Evolutionary conservation across 2,113 vertebrate species (phyloP).

Genomic region (Pandion haliaetus): DNA sequence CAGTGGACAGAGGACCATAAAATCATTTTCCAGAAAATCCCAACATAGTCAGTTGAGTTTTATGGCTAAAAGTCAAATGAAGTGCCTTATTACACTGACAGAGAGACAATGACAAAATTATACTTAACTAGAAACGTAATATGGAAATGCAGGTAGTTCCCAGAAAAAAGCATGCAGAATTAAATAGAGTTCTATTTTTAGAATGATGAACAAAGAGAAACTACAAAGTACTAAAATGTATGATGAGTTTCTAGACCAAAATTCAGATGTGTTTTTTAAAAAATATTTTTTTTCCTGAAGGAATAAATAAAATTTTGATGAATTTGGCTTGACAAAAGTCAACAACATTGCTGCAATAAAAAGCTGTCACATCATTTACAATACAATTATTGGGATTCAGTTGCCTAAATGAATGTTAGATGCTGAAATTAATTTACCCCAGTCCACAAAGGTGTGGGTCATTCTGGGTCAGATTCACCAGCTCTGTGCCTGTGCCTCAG

Average conservation of each 20-base stretch:
- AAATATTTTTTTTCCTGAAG: background rate
- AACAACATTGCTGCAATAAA: background rate
- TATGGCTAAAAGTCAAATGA: background rate
- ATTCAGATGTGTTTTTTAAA: background rate
- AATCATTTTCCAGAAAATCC: conserved; percentile 11
- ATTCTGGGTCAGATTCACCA: background rate
- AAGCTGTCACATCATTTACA: background rate
- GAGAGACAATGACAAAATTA: background rate
- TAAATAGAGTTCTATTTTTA: background rate
- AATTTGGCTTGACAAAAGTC: background rate
- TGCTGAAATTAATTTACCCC: background rate
- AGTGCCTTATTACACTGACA: background rate
- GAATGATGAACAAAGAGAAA: background rate
- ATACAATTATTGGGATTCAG: background rate
- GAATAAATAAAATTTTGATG: background rate
- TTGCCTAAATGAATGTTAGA: background rate
- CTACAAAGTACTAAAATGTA: background rate
- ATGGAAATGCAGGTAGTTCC: background rate
- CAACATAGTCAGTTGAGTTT: background rate
- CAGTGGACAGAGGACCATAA: background rate
- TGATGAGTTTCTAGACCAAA: background rate
- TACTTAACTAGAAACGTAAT: background rate
- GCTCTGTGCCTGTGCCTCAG: background rate
- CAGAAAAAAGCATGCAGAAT: background rate
- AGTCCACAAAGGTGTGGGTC: background rate